Conservation (phyloP, 2,888 invertebrate species). For the Crepidodera aurea region DNA sequence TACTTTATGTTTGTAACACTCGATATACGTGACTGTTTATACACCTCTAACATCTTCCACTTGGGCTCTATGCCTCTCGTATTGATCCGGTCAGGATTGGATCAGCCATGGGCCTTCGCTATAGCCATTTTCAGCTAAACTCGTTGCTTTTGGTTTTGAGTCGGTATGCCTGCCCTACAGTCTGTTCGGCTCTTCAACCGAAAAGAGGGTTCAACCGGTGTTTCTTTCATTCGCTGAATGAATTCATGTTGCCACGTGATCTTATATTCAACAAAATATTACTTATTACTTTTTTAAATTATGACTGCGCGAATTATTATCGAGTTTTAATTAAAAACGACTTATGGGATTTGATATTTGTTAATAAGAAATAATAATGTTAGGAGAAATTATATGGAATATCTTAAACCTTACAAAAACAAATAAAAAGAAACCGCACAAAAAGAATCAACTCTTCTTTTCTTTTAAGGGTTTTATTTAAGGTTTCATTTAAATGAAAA, state of each 20-base stretch:
- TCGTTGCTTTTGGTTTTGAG: constrained; percentile 23
- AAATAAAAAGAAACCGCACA: too few species aligned
- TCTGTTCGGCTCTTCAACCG: constrained; percentile 29
- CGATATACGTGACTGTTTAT: constrained; percentile 18
- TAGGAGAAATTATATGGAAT: too few species aligned
- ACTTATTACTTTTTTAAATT: too few species aligned
- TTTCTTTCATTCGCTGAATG: constrained; percentile 16
- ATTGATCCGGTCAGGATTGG: constrained; percentile 53
- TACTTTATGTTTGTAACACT: constrained; percentile 15
- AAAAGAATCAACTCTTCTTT: too few species aligned
- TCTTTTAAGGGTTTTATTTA: too few species aligned
- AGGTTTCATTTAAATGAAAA: too few species aligned
- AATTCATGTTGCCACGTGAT: not conserved
- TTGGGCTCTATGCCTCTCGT: constrained; percentile 53
- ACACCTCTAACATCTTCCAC: constrained; percentile 23
- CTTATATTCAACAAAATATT: not conserved
- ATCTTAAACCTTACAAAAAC: too few species aligned
- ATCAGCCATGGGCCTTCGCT: constrained; percentile 30
- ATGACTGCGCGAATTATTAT: too few species aligned
- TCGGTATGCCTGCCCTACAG: constrained; percentile 36
- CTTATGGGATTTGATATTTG: too few species aligned
- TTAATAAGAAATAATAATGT: too few species aligned
- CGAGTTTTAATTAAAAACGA: too few species aligned
- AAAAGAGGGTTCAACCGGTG: constrained; percentile 33
- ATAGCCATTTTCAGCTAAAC: constrained; percentile 35